Conservation (phyloP, 2,888 invertebrate genomes). For the Dugesia japonica region DNA sequence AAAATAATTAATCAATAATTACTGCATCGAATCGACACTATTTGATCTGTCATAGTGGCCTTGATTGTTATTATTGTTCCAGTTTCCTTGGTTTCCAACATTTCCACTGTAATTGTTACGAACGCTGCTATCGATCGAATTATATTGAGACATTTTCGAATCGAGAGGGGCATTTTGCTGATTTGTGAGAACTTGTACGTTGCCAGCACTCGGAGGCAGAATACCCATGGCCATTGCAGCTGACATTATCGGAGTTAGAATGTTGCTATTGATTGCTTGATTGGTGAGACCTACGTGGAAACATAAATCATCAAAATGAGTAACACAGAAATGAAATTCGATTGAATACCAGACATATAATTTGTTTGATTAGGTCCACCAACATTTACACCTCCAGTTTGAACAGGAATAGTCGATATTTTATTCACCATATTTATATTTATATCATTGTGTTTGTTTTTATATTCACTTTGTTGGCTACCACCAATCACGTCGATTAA, state of each 20-base stretch:
- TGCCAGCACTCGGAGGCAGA: neutral
- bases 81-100: neutral
- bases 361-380: neutral
- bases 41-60: neutral
- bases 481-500: neutral
- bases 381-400: neutral
- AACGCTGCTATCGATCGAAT: neutral
- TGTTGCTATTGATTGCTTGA: neutral
- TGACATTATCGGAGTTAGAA: neutral
- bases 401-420: slow-evolving; percentile 1
- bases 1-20: too few relatives aligned
- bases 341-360: neutral
- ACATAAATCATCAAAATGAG: too few relatives aligned
- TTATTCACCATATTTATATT: slow-evolving; percentile 1
- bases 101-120: neutral
- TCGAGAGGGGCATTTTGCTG: neutral
- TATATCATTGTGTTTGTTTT: slow-evolving; percentile 5
- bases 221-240: neutral
- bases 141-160: neutral
- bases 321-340: too few relatives aligned
- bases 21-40: slow-evolving; percentile 16
- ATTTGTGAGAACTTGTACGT: slow-evolving; percentile 3
- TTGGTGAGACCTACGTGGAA: slow-evolving; percentile 4
- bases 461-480: slow-evolving; percentile 20
- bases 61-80: neutral